Conservation (phyloP, 2,113 vertebrate species). For the Campylomormyrus numenius region DNA sequence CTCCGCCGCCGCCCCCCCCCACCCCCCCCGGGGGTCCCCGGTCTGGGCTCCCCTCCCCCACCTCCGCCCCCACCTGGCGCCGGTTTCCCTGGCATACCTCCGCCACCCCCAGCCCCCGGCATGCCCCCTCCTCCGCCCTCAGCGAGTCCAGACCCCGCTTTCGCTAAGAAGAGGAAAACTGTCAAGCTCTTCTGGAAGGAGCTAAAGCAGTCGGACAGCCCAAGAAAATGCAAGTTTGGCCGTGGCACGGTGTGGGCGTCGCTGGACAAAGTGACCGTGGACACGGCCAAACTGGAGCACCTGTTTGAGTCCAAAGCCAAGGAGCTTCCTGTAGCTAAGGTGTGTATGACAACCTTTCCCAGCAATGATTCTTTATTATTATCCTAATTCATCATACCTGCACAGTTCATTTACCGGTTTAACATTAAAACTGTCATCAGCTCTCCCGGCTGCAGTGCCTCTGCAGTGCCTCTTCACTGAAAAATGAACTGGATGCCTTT, state of each 20-base stretch:
- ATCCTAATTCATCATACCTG: not conserved
- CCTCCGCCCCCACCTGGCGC: constrained; percentile 5
- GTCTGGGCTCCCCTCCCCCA: constrained; percentile 21
- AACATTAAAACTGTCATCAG: not conserved
- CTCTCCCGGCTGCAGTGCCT: not conserved
- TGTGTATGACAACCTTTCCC: constrained; percentile 38
- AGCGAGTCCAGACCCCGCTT: constrained; percentile 29
- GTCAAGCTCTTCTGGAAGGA: constrained; percentile 96
- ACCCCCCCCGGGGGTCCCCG: constrained; percentile 23
- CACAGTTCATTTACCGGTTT: not conserved
- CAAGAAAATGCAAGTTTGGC: constrained; percentile 64
- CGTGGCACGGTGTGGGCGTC: constrained; percentile 80
- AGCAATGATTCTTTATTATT: not conserved
- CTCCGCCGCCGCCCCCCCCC: constrained; percentile 57
- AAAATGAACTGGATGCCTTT: not conserved
- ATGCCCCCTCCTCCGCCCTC: constrained; percentile 7
- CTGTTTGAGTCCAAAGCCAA: constrained; percentile 91
- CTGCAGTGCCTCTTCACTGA: not conserved
- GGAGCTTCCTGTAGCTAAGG: constrained; percentile 75
- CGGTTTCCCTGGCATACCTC: constrained; percentile 9
- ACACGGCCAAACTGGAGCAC: constrained; percentile 77
- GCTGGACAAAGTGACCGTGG: constrained; percentile 74
- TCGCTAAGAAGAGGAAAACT: constrained; percentile 78
- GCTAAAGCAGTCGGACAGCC: constrained; percentile 66
- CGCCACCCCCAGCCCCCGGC: constrained; percentile 24